A percentile compares a stretch with the other conserved stretches of the same genome.
Evolutionary conservation across 1,140 invertebrate species (phyloP).

Genomic region (Palaemon carinicauda): DNA sequence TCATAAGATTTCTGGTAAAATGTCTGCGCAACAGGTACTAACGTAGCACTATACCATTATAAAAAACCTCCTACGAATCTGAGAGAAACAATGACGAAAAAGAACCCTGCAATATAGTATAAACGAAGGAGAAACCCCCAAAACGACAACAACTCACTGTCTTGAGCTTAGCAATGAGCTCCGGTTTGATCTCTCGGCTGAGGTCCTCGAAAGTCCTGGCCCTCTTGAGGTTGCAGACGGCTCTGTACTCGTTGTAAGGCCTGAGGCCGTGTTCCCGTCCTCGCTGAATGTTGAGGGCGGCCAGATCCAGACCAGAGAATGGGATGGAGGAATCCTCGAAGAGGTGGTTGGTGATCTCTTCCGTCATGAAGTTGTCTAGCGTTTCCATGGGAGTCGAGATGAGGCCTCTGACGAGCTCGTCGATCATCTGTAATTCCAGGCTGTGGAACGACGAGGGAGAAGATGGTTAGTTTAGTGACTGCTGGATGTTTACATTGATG

Average conservation of each 20-base stretch:
- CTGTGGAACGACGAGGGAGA: neutral
- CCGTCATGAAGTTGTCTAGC: conserved; percentile 92
- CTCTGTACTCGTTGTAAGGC: conserved; percentile 86
- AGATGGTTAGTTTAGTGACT: neutral
- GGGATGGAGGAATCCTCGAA: conserved; percentile 87
- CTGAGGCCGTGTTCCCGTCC: conserved; percentile 84
- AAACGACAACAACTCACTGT: conserved; percentile 66
- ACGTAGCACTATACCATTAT: too few species aligned
- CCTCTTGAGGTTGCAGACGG: conserved; percentile 82
- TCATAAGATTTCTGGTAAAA: too few species aligned
- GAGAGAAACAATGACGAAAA: neutral
- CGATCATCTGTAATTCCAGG: conserved; percentile 73
- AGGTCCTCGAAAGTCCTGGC: conserved; percentile 82
- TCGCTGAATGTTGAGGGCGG: conserved; percentile 84
- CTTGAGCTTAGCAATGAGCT: conserved; percentile 83
- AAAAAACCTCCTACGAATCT: neutral
- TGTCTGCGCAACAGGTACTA: too few species aligned
- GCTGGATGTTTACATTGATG: too few species aligned
- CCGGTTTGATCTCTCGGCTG: conserved; percentile 81
- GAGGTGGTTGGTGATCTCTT: conserved; percentile 92
- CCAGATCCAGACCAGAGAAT: conserved; percentile 85
- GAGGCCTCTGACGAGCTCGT: conserved; percentile 87
- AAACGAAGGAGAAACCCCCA: neutral
- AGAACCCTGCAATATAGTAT: neutral
- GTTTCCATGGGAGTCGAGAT: conserved; percentile 91